Conservation (phyloP, 2,797 vertebrate genomes). For the Falco concolor region DNA sequence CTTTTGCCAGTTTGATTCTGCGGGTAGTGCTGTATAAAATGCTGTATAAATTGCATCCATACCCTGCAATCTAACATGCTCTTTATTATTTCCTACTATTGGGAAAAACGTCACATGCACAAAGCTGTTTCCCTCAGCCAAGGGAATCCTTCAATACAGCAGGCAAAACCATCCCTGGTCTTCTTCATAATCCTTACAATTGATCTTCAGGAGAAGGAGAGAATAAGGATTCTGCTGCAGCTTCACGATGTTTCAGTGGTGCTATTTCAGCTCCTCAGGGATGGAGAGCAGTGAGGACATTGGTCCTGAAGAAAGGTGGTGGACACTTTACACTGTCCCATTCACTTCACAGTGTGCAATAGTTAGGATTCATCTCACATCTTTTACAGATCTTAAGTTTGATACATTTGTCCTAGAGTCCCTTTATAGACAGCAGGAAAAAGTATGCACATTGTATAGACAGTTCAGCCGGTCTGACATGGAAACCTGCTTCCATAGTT, state of each 20-base stretch:
- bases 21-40: neutral
- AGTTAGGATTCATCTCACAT: neutral
- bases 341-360: neutral
- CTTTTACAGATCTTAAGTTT: neutral
- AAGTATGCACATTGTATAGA: neutral
- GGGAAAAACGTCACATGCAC: neutral
- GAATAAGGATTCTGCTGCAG: neutral
- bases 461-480: neutral
- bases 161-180: neutral
- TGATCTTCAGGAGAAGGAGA: neutral
- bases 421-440: neutral
- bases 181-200: neutral
- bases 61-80: neutral
- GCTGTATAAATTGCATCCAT: too few relatives aligned
- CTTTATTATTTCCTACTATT: neutral
- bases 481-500: neutral
- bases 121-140: neutral
- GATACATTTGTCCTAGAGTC: neutral
- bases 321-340: neutral
- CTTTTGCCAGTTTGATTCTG: neutral
- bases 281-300: neutral
- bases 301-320: neutral
- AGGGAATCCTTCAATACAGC: neutral
- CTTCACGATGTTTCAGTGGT: neutral
- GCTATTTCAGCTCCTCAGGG: neutral